phyloP scores from a whole-genome alignment of 1,140 invertebrate genomes.

The Zaprionus africanus region DNA sequence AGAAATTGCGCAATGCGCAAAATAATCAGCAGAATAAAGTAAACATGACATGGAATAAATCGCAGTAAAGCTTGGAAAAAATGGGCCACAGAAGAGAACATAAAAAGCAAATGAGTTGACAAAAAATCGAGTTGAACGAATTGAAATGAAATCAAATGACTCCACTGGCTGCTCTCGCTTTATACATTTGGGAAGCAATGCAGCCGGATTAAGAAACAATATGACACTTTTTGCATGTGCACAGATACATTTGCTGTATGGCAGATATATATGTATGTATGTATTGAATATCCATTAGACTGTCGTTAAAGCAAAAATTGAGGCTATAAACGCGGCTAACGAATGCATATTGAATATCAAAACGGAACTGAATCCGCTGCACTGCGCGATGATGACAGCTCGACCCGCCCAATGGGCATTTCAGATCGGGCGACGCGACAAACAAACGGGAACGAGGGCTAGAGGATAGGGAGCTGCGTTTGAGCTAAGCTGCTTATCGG shows the following conservation, averaged over 20 bases:
- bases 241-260: background rate
- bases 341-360: slow-evolving; percentile 72
- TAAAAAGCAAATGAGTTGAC: slow-evolving; percentile 28
- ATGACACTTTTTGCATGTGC: slow-evolving; percentile 31
- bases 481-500: slow-evolving; percentile 44
- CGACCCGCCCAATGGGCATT: slow-evolving; percentile 18
- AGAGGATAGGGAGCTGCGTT: background rate
- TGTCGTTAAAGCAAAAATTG: slow-evolving; percentile 64
- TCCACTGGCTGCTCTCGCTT: slow-evolving; percentile 16
- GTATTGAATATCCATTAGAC: slow-evolving; percentile 50
- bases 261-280: too few species aligned
- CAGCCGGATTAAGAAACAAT: slow-evolving; percentile 73
- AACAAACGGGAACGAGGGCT: background rate
- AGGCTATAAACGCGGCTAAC: slow-evolving; percentile 62
- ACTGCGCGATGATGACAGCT: slow-evolving; percentile 34
- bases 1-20: background rate
- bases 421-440: background rate
- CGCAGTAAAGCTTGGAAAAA: background rate
- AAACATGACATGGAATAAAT: slow-evolving; percentile 5
- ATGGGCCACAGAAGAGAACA: background rate
- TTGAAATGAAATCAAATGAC: slow-evolving; percentile 4
- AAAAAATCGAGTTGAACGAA: slow-evolving; percentile 12
- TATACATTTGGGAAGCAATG: slow-evolving; percentile 27
- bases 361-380: slow-evolving; percentile 47
- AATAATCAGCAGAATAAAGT: background rate